Base-by-base conservation (phyloP, 2,797 vertebrate genomes). In the Acanthurus leucopareius region DNA sequence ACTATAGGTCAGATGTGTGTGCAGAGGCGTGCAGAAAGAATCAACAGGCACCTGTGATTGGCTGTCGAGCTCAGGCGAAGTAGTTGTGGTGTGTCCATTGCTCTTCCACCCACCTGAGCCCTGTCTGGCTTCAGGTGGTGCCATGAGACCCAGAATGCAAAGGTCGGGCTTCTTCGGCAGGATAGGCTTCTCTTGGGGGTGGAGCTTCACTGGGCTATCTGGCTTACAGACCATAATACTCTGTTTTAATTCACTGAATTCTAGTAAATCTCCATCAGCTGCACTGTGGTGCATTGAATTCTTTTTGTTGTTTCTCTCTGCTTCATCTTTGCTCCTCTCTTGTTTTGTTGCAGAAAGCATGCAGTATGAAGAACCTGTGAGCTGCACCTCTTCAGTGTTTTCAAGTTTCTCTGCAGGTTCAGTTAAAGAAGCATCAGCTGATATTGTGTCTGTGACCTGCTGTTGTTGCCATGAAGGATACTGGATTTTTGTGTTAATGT, bases 101-200 rank as follows among this genome's bases (percentile, higher is more conserved):
- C 63, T 65, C 40, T 11, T 76, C 5, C 7, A 10, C 4, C 40
- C 58, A 11, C 4, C 19, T 65, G 42, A 51, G 48, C 71, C 20
- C 71, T 15, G 56, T 64, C 17, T 62, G 68, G 74, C 25, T 19
- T 88, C 38, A 58, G 80, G 75, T 8, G 86, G 54, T 2, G 25
- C 35, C 28, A 15, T 51, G 15, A 82, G 63, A 40, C 80, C 59
- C 51, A 88, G 49, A n/a, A 86, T 64, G 45, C 69, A 70, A 17
- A 86, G 77, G 48, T 90, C 80, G 0, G 92, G 73, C 48, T 86
- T 91, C 62, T 89, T 91, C 10, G 80, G 88, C 51, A 86, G 74
- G 7, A 9, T 10, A 0, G 87, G 86, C 76, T 86, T 95, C 74
- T 94, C 75, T 8, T 72, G 86, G 13, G 83, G 86, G n/a, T 6